Base-by-base conservation (phyloP, 2,797 vertebrate species). In the Amphiprion clarkii region DNA sequence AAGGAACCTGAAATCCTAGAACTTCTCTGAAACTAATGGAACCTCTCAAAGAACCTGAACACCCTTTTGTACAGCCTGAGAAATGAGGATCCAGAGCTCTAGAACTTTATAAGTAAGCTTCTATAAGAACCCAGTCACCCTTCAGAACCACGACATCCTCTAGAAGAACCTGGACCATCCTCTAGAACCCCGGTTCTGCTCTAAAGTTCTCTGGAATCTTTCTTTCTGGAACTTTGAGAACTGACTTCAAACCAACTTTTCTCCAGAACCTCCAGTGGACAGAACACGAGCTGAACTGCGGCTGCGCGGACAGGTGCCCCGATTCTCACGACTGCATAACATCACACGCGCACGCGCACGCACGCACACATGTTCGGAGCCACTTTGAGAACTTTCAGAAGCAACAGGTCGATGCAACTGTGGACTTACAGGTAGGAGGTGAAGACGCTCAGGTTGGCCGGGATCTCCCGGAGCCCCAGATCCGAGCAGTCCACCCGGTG, bases 401-500 rank as follows among this genome's bases (percentile, higher is more conserved):
- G 25, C 72, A 74, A 64, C 66, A 76, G 61, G 72, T 76, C 51
- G 19, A 1, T 33, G 0, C 23, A 57, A 25, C 21, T 3, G 7
- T 0, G 19, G 54, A 88, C 96, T 96, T 84, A 96, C 96, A 96
- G 95, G 93, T 95, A 97, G 52, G 96, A 94, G 2, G 95, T 96
- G 93, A 96, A 95, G 79, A 91, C 90, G 91, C 96, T 97, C 91
- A 96, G 93, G 90, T 96, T 94, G 74, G 88, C 75, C 66, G 96
- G 96, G 52, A 95, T 68, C 21, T 91, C 92, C 7, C 89, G 87
- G 77, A 97, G 96, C 21, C 95, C 96, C 84, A 88, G 90, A 91
- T 97, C 96, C 11, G 96, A 94, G 92, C 96, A 97, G 93, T 97
- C 96, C 72, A 94, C 95, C 39, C 95, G 82, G 80, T 95, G 85